These are phyloP conservation scores for Ptiloglossa arizonensis DNA, from an alignment of 1,140 invertebrate species.

Conservation along the genomic window DNA sequence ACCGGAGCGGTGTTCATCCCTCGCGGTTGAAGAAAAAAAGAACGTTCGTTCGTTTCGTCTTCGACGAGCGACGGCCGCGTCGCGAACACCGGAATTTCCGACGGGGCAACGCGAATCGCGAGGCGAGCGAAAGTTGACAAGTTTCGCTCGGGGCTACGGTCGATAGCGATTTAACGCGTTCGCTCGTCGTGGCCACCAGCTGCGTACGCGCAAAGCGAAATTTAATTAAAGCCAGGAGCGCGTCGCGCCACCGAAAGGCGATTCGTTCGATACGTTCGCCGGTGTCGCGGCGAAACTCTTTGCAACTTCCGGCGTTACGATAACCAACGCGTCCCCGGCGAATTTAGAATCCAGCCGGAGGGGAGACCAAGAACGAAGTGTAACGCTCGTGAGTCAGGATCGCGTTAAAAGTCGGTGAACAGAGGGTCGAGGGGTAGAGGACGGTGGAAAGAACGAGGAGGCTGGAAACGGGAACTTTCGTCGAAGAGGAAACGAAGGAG, in stretches of 20 bases:
- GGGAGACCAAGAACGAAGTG: too few species aligned
- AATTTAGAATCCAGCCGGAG: conserved; percentile 6
- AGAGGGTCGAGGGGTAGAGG: too few species aligned
- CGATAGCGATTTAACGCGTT: conserved; percentile 13
- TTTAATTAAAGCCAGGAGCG: conserved; percentile 42
- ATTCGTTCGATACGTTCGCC: conserved; percentile 22
- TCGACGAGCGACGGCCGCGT: too few species aligned
- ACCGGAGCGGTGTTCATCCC: too few species aligned
- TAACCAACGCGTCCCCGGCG: conserved; percentile 17
- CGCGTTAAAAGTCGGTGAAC: background rate
- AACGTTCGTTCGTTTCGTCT: too few species aligned
- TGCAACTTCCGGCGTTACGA: background rate
- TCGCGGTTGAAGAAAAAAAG: too few species aligned
- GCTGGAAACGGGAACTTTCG: too few species aligned
- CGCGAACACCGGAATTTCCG: background rate
- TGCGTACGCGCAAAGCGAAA: conserved; percentile 10
- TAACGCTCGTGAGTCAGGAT: background rate
- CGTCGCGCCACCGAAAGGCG: conserved; percentile 14
- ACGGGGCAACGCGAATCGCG: conserved; percentile 40
- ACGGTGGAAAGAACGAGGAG: too few species aligned
- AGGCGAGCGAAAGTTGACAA: conserved; percentile 14
- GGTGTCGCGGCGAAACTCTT: background rate
- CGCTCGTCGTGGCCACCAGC: background rate
- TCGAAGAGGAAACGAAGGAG: too few species aligned
- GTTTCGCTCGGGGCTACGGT: conserved; percentile 1